phyloP scores from a whole-genome alignment of 2,888 invertebrate species.

The Drosophila kanekoi region DNA sequence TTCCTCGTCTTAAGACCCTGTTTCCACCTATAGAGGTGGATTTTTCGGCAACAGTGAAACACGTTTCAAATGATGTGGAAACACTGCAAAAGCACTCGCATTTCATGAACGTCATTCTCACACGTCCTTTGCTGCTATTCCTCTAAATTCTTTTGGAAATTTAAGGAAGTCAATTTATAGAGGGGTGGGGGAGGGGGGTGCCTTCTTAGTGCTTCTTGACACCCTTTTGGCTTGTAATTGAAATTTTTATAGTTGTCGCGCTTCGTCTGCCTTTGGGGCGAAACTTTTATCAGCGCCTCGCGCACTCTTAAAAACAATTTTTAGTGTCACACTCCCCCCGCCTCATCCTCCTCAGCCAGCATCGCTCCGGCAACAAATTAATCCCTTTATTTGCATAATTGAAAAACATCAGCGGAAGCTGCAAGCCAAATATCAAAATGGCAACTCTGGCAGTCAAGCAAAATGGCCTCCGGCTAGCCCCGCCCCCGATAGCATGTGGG shows the following conservation, averaged over 20 bases:
- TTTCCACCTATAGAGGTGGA: not conserved
- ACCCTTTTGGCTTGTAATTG: slow-evolving; percentile 63
- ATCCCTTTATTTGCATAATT: slow-evolving; percentile 83
- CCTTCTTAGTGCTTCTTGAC: not conserved
- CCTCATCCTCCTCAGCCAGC: not conserved
- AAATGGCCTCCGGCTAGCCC: slow-evolving; percentile 53
- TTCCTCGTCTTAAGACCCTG: too few relatives aligned
- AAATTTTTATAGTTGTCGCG: slow-evolving; percentile 78
- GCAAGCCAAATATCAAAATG: slow-evolving; percentile 71
- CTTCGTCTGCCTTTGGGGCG: slow-evolving; percentile 29
- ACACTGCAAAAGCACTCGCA: slow-evolving; percentile 6
- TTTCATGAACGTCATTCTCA: slow-evolving; percentile 32
- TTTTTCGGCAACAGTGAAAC: not conserved
- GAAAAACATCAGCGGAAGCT: slow-evolving; percentile 76
- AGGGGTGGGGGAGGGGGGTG: not conserved
- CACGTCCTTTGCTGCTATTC: slow-evolving; percentile 39
- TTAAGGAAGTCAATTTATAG: slow-evolving; percentile 74
- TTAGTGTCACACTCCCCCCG: slow-evolving; percentile 24
- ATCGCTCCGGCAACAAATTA: slow-evolving; percentile 69
- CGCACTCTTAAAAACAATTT: slow-evolving; percentile 75
- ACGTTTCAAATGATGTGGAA: slow-evolving; percentile 8
- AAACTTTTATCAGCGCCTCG: slow-evolving; percentile 66
- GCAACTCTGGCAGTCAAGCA: slow-evolving; percentile 35
- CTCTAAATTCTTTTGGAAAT: slow-evolving; percentile 58
- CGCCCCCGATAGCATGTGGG: too few relatives aligned